phyloP scores from a whole-genome alignment of 2,113 vertebrate genomes.

The Donacobius atricapilla region DNA sequence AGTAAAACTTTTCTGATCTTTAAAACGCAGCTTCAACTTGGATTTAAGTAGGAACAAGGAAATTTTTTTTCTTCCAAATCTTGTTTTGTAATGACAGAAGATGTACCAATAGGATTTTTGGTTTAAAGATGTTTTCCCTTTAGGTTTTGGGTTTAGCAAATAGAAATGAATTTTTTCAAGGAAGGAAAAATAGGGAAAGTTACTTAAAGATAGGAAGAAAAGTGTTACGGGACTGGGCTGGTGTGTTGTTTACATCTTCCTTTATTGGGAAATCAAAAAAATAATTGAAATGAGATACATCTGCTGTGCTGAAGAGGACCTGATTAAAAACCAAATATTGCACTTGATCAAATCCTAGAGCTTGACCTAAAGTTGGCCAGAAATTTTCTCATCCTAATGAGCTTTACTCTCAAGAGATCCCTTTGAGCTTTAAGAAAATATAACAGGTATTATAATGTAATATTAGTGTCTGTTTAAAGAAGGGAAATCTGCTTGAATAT shows the following conservation, averaged over 20 bases:
- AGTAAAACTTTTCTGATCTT: neutral
- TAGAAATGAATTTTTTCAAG: neutral
- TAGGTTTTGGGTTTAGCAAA: neutral
- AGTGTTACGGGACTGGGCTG: neutral
- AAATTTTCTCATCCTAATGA: neutral
- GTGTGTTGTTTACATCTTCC: neutral
- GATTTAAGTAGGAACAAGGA: neutral
- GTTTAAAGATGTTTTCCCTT: neutral
- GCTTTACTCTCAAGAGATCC: neutral
- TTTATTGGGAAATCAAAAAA: neutral
- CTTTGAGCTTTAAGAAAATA: neutral
- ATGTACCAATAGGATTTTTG: fast-evolving
- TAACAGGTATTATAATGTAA: neutral
- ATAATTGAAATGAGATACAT: neutral
- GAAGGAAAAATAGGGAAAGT: fast-evolving
- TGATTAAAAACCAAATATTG: neutral
- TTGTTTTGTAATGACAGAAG: neutral
- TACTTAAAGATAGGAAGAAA: neutral
- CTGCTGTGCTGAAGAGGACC: neutral
- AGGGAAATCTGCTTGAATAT: neutral
- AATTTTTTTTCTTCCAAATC: neutral
- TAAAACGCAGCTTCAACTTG: neutral
- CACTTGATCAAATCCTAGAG: neutral
- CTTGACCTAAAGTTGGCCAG: neutral
- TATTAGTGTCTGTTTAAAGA: neutral